Conservation (phyloP, 2,113 vertebrate species). For the Misgurnus anguillicaudatus region DNA sequence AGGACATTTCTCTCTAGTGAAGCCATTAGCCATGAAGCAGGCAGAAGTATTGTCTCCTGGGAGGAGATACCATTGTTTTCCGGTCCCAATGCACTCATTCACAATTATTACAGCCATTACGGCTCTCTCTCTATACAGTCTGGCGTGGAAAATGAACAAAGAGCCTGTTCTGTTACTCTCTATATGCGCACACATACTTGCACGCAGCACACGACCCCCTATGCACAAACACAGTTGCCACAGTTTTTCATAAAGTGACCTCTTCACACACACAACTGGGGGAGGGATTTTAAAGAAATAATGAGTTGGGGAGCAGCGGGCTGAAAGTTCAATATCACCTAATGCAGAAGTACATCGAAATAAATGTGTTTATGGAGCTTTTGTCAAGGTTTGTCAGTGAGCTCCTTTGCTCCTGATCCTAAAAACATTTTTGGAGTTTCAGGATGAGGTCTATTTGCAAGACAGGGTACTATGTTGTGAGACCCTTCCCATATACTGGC, state of each 20-base stretch:
- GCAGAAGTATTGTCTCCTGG: constrained; percentile 36
- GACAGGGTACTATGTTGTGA: constrained; percentile 43
- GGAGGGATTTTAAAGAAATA: constrained; percentile 1
- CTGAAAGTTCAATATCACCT: not conserved
- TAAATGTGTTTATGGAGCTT: not conserved
- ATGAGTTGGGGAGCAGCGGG: not conserved
- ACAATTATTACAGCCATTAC: constrained; percentile 50
- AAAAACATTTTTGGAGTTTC: no score
- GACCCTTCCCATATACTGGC: constrained; percentile 55
- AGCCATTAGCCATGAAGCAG: constrained; percentile 47
- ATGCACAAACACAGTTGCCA: constrained; percentile 20
- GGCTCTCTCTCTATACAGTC: constrained; percentile 27
- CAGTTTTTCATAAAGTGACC: constrained; percentile 29
- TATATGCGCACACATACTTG: not conserved
- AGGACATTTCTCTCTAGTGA: constrained; percentile 27
- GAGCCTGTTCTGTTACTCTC: constrained; percentile 27
- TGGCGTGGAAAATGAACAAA: constrained; percentile 19
- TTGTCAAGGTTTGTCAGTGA: no score
- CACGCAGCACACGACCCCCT: not conserved
- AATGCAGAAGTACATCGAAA: not conserved
- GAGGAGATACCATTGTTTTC: constrained; percentile 36
- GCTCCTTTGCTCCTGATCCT: no score
- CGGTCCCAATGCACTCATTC: constrained; percentile 37
- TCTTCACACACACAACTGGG: constrained; percentile 1
- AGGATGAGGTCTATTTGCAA: constrained; percentile 5